phyloP scores from a whole-genome alignment of 2,113 vertebrate genomes.

The Dipodomys merriami region DNA sequence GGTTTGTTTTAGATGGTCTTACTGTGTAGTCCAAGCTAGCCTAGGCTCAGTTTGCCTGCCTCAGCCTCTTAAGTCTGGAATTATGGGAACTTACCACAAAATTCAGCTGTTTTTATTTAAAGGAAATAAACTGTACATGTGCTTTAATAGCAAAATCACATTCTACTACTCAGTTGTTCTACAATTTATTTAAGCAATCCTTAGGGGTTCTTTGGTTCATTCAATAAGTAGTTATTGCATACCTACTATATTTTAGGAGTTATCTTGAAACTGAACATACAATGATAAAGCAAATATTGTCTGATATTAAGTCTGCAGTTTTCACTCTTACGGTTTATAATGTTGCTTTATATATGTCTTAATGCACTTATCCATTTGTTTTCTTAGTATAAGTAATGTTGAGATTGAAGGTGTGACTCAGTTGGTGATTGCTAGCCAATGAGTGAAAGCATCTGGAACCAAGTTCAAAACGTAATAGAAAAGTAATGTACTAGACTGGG shows the following conservation, averaged over 20 bases:
- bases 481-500: no score
- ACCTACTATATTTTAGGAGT: background rate
- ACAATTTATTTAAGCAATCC: background rate
- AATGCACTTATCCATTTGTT: background rate
- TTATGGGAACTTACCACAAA: background rate
- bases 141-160: constrained; percentile 11
- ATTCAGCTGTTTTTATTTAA: constrained; percentile 2
- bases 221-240: constrained; percentile 15
- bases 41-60: no score
- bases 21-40: background rate
- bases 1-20: background rate
- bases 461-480: background rate
- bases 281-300: constrained; percentile 19
- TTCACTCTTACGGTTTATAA: background rate
- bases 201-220: background rate
- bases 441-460: background rate
- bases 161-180: background rate
- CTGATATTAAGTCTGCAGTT: background rate
- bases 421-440: no score
- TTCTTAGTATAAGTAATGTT: background rate
- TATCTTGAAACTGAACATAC: background rate
- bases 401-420: no score
- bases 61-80: background rate
- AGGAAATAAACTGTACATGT: background rate
- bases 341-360: background rate